Base-by-base conservation (phyloP, 2,888 invertebrate species). In the Plebejus argus region DNA sequence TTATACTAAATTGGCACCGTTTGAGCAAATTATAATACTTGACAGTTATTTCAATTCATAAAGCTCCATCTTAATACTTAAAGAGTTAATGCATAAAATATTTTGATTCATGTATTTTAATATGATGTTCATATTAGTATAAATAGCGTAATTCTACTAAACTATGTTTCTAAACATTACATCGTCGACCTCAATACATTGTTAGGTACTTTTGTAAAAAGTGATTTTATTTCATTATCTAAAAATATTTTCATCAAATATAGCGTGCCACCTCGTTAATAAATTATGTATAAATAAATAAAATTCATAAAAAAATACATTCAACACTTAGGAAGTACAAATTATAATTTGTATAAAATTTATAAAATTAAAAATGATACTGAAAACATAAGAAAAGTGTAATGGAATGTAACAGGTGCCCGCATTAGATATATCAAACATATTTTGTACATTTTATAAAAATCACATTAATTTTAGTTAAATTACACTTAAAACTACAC, bases 1-100 rank as follows among this genome's bases (percentile, higher is more conserved):
- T 72, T 81, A 78, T 72, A 77, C 72, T 74, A 77, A 72, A 83
- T 86, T 87, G 86, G 86, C 86, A 86, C 86, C 81, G 83, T 75
- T 85, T 86, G 86, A 86, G 86, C 86, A 86, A 74, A 53, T 28
- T 49, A 28, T 53, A 45, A 72, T 53, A 53, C 74, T 74, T 28
- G 12, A 74, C 18, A 28, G 28, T 66, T 66, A 66, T 18, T 33
- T 28, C 18, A 66, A 28, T 33, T 28, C 18, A 33, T 66, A 8
- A 66, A 23, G 61, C 23, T 66, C 61, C 10, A 23, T 23, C 28
- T 23, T 10, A 28, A 66, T 66, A 23, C 61, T 66, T 23, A 28
- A n/a, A n/a, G 12, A 66, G 20, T 23, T 23, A 4, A 66, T 66
- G 28, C 12, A 23, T 66, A 66, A 28, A 7, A 23, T 23, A 66